Percentiles rank a stretch among this genome's conserved stretches.
Evolutionary conservation across 2,888 invertebrate genomes (phyloP).

Genomic region (Ephialtes manifestator): DNA sequence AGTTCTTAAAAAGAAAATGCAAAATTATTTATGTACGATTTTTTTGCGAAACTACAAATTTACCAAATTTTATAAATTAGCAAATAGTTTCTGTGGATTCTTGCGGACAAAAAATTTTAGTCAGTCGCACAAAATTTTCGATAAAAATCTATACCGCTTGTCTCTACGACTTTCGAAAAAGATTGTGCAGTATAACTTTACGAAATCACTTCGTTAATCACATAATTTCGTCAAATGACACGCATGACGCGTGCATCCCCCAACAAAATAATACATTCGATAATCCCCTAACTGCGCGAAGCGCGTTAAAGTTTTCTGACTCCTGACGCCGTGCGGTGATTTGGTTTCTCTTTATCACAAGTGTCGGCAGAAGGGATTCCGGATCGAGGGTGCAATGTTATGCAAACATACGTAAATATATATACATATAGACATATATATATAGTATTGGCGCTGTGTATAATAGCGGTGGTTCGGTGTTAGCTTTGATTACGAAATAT

Average conservation of each 20-base stretch:
- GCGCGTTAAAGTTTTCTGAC: constrained; percentile 9
- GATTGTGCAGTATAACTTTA: background rate
- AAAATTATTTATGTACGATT: too few species aligned
- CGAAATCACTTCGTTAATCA: background rate
- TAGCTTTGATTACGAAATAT: constrained; percentile 65
- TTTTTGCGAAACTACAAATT: too few species aligned
- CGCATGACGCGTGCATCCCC: background rate
- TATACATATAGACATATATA: background rate
- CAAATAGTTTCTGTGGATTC: too few species aligned
- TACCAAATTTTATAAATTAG: too few species aligned
- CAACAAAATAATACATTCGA: background rate
- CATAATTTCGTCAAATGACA: background rate
- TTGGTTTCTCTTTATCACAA: constrained; percentile 7
- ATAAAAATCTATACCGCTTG: too few species aligned
- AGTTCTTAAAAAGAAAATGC: too few species aligned
- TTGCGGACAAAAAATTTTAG: too few species aligned
- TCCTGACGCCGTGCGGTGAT: background rate
- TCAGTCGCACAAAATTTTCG: background rate
- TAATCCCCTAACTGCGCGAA: constrained; percentile 1
- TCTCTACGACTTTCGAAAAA: too few species aligned
- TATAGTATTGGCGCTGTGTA: constrained; percentile 12
- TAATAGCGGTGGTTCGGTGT: constrained; percentile 46
- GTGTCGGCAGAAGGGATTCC: constrained; percentile 8
- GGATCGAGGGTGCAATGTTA: constrained; percentile 22
- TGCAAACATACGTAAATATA: constrained; percentile 26